Percentiles rank a stretch among this genome's conserved stretches.
phyloP scores from a whole-genome alignment of 2,113 vertebrate species.

The Gymnogyps californianus region DNA sequence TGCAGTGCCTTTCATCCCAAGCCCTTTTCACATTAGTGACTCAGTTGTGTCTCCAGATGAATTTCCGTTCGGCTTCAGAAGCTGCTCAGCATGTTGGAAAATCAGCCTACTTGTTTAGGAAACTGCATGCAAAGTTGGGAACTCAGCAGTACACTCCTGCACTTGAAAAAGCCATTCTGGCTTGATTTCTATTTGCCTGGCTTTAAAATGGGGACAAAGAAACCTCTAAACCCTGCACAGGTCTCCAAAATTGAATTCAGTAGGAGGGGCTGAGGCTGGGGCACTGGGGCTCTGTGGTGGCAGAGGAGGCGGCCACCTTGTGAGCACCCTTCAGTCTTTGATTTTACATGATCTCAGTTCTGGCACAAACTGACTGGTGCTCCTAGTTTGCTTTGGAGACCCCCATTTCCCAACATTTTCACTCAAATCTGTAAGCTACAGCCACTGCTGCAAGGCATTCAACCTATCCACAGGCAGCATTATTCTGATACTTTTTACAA shows the following conservation, averaged over 20 bases:
- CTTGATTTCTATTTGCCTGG: background rate
- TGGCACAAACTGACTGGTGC: background rate
- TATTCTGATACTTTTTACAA: background rate
- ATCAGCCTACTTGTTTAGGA: background rate
- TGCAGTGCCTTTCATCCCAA: background rate
- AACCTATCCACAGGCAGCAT: background rate
- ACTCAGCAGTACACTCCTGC: background rate
- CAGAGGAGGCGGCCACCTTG: background rate
- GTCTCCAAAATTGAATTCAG: background rate
- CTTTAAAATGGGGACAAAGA: background rate
- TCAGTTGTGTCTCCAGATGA: background rate
- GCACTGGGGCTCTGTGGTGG: background rate
- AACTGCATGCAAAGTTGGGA: background rate
- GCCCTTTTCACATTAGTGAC: background rate
- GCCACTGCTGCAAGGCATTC: background rate
- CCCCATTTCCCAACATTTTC: background rate
- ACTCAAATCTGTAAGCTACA: background rate
- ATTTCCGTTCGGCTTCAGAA: background rate
- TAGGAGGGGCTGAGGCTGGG: background rate
- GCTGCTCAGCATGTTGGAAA: background rate
- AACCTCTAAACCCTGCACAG: background rate
- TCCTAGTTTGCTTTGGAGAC: background rate
- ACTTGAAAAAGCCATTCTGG: background rate
- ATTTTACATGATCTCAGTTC: background rate
- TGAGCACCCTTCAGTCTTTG: background rate